Conservation (phyloP, 2,888 invertebrate species). For the Erebia aethiops region DNA sequence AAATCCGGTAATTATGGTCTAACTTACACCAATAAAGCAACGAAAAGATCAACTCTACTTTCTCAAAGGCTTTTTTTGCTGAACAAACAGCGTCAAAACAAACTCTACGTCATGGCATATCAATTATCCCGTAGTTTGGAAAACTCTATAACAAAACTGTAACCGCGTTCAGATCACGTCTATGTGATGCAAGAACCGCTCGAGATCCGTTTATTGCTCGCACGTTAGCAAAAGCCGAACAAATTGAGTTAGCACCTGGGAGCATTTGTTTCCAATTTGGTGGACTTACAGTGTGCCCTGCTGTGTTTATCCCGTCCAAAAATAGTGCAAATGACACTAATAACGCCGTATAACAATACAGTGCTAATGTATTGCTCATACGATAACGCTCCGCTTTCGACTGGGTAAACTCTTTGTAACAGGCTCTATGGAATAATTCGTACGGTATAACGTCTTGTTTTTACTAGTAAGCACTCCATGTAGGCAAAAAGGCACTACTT, state of each 20-base stretch:
- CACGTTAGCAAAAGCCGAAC: slow-evolving; percentile 80
- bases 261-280: slow-evolving; percentile 79
- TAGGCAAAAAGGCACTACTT: background rate
- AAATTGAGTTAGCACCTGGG: slow-evolving; percentile 79
- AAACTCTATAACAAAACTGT: slow-evolving; percentile 38
- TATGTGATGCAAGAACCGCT: slow-evolving; percentile 58
- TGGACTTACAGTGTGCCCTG: slow-evolving; percentile 71
- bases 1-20: too few relatives aligned
- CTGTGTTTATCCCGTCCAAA: slow-evolving; percentile 80
- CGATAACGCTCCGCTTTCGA: slow-evolving; percentile 58
- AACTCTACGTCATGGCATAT: background rate
- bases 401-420: slow-evolving; percentile 17
- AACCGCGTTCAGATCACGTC: slow-evolving; percentile 39
- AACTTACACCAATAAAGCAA: too few relatives aligned
- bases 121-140: slow-evolving; percentile 26
- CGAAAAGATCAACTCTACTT: too few relatives aligned
- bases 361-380: slow-evolving; percentile 73
- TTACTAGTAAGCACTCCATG: background rate
- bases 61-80: too few relatives aligned
- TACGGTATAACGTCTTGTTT: slow-evolving; percentile 11
- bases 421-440: slow-evolving; percentile 15
- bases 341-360: slow-evolving; percentile 67
- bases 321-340: slow-evolving; percentile 82
- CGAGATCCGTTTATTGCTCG: slow-evolving; percentile 64
- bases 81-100: too few relatives aligned